These are phyloP conservation scores for Thryonomys swinderianus DNA, from an alignment of 2,113 vertebrate species.

Conservation along the genomic window DNA sequence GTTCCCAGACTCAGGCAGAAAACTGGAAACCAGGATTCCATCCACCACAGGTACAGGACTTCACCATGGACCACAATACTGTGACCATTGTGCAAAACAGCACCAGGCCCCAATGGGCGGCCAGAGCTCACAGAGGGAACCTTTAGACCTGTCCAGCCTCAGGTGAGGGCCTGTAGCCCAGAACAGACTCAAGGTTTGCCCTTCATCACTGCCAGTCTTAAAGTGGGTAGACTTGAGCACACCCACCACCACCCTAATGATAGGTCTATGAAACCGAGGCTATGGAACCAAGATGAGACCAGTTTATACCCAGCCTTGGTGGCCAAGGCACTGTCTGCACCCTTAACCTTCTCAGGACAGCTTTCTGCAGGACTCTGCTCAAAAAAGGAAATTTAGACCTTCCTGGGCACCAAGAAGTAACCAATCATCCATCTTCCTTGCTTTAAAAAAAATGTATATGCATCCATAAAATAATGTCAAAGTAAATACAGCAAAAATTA, in stretches of 20 bases:
- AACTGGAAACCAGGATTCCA: not conserved
- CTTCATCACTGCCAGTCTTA: not conserved
- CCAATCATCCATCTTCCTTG: too few species aligned
- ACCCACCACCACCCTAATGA: not conserved
- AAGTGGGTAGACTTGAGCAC: not conserved
- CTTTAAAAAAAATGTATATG: not conserved
- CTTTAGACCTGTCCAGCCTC: not conserved
- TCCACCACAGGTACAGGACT: not conserved
- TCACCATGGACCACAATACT: not conserved
- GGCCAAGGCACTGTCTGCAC: not conserved
- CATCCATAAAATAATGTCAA: not conserved
- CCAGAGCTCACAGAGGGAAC: not conserved
- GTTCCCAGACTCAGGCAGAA: not conserved
- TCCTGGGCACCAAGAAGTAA: not conserved
- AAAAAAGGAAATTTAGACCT: not conserved
- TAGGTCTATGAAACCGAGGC: not conserved
- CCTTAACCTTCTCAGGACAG: not conserved
- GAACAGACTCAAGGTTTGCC: not conserved
- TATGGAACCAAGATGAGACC: not conserved
- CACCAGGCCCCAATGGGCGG: not conserved
- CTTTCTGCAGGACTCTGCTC: not conserved
- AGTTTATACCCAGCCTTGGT: not conserved
- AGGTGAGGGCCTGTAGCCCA: not conserved
- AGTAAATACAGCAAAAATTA: not conserved
- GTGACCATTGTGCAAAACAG: not conserved